Percentiles rank a stretch among this genome's conserved stretches.
Evolutionary conservation across 2,797 vertebrate species (phyloP).

Genomic region (Leuciscus waleckii): DNA sequence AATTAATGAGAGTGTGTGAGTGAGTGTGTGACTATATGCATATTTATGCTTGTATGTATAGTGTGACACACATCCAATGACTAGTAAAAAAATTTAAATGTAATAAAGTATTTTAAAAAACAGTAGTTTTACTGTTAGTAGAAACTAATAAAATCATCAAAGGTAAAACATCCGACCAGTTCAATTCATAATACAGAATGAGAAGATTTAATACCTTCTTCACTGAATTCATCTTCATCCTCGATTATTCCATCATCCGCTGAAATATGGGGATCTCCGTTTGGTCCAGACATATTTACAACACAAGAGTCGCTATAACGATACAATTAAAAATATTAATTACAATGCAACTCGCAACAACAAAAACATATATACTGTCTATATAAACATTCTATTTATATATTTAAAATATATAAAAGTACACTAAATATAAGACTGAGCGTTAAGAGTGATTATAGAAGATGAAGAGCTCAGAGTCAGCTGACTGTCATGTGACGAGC

Average conservation of each 20-base stretch:
- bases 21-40: too few relatives aligned
- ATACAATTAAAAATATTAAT: neutral
- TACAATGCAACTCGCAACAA: neutral
- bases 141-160: neutral
- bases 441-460: neutral
- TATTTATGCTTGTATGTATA: too few relatives aligned
- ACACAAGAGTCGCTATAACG: neutral
- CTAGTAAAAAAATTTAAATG: too few relatives aligned
- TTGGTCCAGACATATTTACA: slow-evolving; percentile 80
- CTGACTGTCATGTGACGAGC: slow-evolving; percentile 55
- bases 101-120: neutral
- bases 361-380: neutral
- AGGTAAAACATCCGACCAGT: neutral
- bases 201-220: slow-evolving; percentile 71
- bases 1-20: too few relatives aligned
- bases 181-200: neutral
- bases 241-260: slow-evolving; percentile 70
- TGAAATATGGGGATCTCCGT: slow-evolving; percentile 78
- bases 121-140: neutral
- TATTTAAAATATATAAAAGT: neutral
- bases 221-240: slow-evolving; percentile 79
- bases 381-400: neutral
- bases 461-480: slow-evolving; percentile 54
- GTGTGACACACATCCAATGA: too few relatives aligned
- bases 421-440: neutral